phyloP scores from a whole-genome alignment of 2,797 vertebrate species.

The Coregonus sp. region DNA sequence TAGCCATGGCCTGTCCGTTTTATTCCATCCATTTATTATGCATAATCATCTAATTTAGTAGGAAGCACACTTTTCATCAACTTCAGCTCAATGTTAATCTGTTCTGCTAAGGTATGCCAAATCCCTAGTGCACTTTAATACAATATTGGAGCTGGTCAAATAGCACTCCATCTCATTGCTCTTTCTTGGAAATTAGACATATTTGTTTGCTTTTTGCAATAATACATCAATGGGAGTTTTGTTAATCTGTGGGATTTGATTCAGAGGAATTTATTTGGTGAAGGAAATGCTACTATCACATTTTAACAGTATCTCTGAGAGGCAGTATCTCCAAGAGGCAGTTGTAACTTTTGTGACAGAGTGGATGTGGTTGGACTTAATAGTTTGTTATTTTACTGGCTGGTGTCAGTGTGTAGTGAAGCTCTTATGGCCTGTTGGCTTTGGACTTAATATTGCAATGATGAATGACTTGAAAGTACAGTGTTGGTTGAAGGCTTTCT shows the following conservation, averaged over 20 bases:
- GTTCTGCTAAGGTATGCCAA: conserved; percentile 22
- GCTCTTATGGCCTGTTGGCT: conserved; percentile 45
- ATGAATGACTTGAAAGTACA: conserved; percentile 53
- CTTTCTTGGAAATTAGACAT: conserved; percentile 5
- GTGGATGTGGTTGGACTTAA: conserved; percentile 59
- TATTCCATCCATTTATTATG: not conserved
- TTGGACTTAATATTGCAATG: conserved; percentile 61
- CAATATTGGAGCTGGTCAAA: conserved; percentile 15
- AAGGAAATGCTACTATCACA: conserved; percentile 51
- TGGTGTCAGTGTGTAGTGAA: conserved; percentile 59
- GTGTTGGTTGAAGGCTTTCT: conserved; percentile 54
- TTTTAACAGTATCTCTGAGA: conserved; percentile 5
- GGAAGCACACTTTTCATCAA: not conserved
- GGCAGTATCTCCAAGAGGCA: conserved; percentile 35
- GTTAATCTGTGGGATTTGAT: conserved; percentile 32
- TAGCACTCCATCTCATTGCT: conserved; percentile 3
- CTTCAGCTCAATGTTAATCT: conserved; percentile 6
- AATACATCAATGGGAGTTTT: conserved; percentile 44
- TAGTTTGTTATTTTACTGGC: conserved; percentile 53
- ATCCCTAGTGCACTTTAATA: conserved; percentile 21
- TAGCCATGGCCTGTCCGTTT: not conserved
- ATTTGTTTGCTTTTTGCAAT: conserved; percentile 43
- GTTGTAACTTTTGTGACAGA: conserved; percentile 37
- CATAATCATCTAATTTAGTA: not conserved
- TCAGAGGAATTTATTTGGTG: conserved; percentile 32